Evolutionary conservation across 2,888 invertebrate species (phyloP).

Genomic region (Drosophila leonis): DNA sequence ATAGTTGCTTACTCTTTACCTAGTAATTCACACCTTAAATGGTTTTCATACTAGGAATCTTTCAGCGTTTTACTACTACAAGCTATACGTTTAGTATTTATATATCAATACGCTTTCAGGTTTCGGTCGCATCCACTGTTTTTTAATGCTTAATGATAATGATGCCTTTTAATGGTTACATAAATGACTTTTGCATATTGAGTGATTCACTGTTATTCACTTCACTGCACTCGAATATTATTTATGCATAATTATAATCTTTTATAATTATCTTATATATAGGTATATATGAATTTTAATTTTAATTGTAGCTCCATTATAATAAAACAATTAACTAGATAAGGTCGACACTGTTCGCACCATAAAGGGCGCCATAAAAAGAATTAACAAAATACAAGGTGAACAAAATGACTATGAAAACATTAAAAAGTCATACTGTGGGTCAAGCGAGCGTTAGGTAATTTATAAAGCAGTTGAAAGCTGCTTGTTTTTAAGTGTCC

Average conservation of each 20-base stretch:
- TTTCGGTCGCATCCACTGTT: background rate
- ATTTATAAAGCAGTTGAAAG: conserved; percentile 5
- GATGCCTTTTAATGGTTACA: background rate
- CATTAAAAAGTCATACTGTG: background rate
- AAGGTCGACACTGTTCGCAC: conserved; percentile 29
- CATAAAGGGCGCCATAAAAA: conserved; percentile 30
- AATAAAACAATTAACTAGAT: conserved; percentile 32
- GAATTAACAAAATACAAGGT: conserved; percentile 25
- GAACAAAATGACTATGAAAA: conserved; percentile 17
- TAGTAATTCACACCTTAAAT: conserved; percentile 14
- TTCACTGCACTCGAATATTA: conserved; percentile 17
- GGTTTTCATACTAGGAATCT: background rate
- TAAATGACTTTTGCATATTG: conserved; percentile 9
- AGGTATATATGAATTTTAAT: too few relatives aligned
- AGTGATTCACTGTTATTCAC: conserved; percentile 9
- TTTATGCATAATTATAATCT: conserved; percentile 3
- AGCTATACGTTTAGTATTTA: background rate
- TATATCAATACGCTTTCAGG: background rate
- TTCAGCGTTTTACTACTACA: background rate
- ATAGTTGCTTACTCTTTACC: background rate
- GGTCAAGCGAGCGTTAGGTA: conserved; percentile 20
- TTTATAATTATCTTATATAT: background rate
- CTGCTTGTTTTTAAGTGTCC: background rate
- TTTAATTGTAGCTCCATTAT: conserved; percentile 1
- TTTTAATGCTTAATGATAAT: conserved; percentile 1